Evolutionary conservation across 1,140 invertebrate genomes (phyloP).

Genomic region (Meloidogyne exigua): DNA sequence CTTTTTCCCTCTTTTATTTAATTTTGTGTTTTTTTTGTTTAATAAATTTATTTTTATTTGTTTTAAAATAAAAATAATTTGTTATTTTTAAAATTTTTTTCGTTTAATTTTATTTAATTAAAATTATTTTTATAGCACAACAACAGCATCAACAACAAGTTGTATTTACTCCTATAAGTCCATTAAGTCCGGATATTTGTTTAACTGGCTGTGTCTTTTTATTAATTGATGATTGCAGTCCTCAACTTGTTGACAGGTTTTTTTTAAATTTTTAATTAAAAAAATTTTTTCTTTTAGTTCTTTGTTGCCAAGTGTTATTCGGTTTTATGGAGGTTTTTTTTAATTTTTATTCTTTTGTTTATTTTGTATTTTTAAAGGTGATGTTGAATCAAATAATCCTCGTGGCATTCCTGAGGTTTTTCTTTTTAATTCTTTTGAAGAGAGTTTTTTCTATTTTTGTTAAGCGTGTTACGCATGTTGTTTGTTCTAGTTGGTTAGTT

Average conservation of each 20-base stretch:
- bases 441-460: neutral
- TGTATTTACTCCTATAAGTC: neutral
- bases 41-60: no score
- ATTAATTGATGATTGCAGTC: constrained; percentile 27
- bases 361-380: constrained; percentile 7
- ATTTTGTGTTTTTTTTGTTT: no score
- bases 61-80: no score
- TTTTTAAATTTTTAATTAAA: neutral
- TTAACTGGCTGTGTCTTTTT: constrained; percentile 38
- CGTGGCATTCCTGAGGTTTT: constrained; percentile 32
- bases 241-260: constrained; percentile 27
- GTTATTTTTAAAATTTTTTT: no score
- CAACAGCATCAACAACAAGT: neutral
- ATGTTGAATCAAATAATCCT: constrained; percentile 25
- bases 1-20: no score
- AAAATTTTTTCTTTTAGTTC: constrained; percentile 13
- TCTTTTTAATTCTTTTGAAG: neutral
- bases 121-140: no score
- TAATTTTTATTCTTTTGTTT: neutral
- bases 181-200: constrained; percentile 32
- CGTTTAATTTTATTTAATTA: no score
- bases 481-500: constrained; percentile 24
- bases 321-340: constrained; percentile 32
- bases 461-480: constrained; percentile 31
- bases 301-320: constrained; percentile 19